These are phyloP conservation scores for Perca flavescens DNA, from an alignment of 2,113 vertebrate species.

Conservation along the genomic window DNA sequence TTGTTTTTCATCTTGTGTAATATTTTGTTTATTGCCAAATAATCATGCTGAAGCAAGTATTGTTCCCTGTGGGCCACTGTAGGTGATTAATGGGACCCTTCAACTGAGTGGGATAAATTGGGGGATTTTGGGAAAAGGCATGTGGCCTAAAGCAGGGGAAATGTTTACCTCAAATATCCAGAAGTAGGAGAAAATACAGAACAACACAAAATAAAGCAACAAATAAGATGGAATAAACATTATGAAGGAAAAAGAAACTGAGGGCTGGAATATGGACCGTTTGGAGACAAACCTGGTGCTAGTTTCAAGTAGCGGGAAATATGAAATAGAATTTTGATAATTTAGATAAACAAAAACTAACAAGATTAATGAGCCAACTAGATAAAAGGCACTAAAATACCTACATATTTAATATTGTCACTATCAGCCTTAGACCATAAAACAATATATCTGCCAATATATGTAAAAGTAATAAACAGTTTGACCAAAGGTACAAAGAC, in stretches of 20 bases:
- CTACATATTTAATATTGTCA: not conserved
- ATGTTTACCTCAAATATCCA: not conserved
- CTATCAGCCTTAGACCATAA: no score
- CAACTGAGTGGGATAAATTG: not conserved
- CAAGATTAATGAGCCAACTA: no score
- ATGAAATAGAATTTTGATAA: no score
- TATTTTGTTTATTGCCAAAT: not conserved
- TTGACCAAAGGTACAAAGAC: no score
- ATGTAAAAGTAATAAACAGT: no score
- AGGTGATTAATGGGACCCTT: not conserved
- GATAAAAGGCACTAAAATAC: not conserved
- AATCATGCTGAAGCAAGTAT: not conserved
- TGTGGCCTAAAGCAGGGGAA: not conserved
- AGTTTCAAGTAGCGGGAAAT: no score
- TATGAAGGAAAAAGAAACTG: not conserved
- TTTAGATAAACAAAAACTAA: no score
- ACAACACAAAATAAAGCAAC: not conserved
- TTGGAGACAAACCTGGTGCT: no score
- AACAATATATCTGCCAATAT: no score
- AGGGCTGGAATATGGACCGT: no score
- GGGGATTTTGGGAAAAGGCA: not conserved
- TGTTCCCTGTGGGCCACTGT: not conserved
- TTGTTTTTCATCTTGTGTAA: not conserved
- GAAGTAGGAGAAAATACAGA: not conserved
- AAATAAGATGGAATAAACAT: conserved; percentile 12